phyloP scores from a whole-genome alignment of 1,140 invertebrate genomes.

The Anthonomus grandis region DNA sequence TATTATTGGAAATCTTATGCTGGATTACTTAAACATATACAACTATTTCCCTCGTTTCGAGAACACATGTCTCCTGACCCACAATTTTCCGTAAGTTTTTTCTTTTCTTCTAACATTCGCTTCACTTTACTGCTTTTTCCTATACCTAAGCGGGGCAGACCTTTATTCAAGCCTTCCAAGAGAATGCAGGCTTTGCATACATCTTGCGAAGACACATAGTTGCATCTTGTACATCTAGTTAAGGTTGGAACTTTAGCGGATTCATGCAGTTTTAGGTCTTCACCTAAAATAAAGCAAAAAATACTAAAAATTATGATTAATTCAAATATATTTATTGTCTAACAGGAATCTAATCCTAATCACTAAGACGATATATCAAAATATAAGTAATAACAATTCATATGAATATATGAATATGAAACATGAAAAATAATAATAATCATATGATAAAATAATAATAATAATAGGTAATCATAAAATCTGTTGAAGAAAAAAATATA shows the following conservation, averaged over 20 bases:
- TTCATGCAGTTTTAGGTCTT: constrained; percentile 80
- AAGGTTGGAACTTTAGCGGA: constrained; percentile 77
- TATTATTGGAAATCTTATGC: no score
- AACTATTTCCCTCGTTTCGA: no score
- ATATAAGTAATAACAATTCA: no score
- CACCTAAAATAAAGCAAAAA: constrained; percentile 60
- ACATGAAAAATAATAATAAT: no score
- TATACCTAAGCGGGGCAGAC: constrained; percentile 81
- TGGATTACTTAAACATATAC: no score
- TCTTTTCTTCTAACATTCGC: constrained; percentile 52
- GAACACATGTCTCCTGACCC: no score
- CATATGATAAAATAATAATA: no score
- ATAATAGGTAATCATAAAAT: no score
- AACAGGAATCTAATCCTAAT: neutral
- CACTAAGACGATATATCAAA: neutral
- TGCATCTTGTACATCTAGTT: constrained; percentile 80
- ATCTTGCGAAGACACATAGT: constrained; percentile 93
- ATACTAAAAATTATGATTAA: neutral
- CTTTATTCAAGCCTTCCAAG: constrained; percentile 92
- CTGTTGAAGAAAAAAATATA: no score
- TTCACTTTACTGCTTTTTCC: constrained; percentile 80
- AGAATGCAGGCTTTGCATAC: constrained; percentile 97
- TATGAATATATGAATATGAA: no score
- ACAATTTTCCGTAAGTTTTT: no score
- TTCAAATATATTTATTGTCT: neutral